These are phyloP conservation scores for Oeneis ivallda DNA, from an alignment of 2,888 invertebrate genomes.

Conservation along the genomic window DNA sequence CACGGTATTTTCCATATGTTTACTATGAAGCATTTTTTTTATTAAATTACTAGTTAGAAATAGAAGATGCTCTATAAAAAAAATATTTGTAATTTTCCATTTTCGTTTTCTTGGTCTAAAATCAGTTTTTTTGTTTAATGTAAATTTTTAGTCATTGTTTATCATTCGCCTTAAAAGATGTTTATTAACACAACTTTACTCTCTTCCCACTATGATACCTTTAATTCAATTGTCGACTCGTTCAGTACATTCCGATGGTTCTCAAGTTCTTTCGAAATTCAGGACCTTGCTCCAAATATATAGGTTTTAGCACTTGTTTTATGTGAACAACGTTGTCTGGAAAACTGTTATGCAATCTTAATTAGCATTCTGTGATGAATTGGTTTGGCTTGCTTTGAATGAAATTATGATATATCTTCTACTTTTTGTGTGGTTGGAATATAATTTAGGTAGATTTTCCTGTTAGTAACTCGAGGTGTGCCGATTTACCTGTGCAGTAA, in stretches of 20 bases:
- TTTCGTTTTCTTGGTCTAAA: no score
- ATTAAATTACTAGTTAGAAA: no score
- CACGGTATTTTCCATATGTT: no score
- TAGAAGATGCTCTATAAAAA: no score
- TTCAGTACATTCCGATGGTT: conserved; percentile 49
- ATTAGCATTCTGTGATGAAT: conserved; percentile 43
- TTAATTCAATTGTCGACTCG: conserved; percentile 57
- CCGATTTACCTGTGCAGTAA: background rate
- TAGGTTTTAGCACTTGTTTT: conserved; percentile 65
- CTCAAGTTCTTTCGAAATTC: conserved; percentile 68
- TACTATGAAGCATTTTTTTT: no score
- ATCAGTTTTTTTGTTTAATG: no score
- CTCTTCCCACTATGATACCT: conserved; percentile 46
- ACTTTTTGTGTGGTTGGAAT: background rate
- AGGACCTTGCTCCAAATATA: conserved; percentile 72
- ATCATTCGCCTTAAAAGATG: conserved; percentile 4
- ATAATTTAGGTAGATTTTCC: conserved; percentile 1
- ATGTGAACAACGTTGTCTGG: conserved; percentile 42
- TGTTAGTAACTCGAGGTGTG: background rate
- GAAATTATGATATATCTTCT: conserved; percentile 3
- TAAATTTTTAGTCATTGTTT: no score
- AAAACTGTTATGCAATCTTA: conserved; percentile 55
- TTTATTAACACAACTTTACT: background rate
- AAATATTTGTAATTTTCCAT: no score
- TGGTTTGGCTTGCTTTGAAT: conserved; percentile 3